These are phyloP conservation scores for Drosophila nasuta DNA, from an alignment of 1,140 invertebrate genomes.

Conservation along the genomic window DNA sequence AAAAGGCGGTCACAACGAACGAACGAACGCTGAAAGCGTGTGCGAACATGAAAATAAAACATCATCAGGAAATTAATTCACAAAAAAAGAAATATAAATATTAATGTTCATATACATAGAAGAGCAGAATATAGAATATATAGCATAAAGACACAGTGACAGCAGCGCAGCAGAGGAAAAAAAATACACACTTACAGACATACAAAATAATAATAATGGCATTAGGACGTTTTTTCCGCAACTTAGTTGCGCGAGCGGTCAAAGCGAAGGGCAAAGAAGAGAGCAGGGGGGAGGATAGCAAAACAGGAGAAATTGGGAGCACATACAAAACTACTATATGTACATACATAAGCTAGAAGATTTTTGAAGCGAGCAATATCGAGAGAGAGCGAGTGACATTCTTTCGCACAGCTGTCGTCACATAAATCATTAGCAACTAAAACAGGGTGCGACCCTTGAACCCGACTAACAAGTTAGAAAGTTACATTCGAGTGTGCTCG, in stretches of 20 bases:
- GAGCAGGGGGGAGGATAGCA: neutral
- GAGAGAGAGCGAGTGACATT: constrained; percentile 55
- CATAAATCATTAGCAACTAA: constrained; percentile 66
- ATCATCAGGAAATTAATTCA: constrained; percentile 81
- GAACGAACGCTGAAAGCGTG: constrained; percentile 71
- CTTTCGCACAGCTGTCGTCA: constrained; percentile 71
- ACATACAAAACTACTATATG: constrained; percentile 6
- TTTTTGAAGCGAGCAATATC: constrained; percentile 47
- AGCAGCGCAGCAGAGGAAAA: constrained; percentile 36
- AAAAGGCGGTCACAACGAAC: constrained; percentile 57
- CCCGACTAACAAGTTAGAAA: too few relatives aligned
- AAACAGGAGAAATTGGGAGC: neutral
- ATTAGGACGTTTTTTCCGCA: constrained; percentile 41
- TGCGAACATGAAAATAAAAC: constrained; percentile 81
- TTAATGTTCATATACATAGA: constrained; percentile 52
- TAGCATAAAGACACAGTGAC: constrained; percentile 34
- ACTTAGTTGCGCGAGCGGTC: constrained; percentile 19
- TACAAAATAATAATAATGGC: constrained; percentile 49
- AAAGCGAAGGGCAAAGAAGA: neutral
- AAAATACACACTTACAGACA: constrained; percentile 43
- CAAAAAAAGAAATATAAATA: constrained; percentile 51
- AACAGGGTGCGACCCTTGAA: constrained; percentile 57
- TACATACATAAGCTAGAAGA: constrained; percentile 50
- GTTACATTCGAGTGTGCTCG: too few relatives aligned
- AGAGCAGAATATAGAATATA: constrained; percentile 24